Percentiles rank a stretch among this genome's conserved stretches.
Evolutionary conservation across 2,888 invertebrate species (phyloP).

Genomic region (Watsonalla cultraria): DNA sequence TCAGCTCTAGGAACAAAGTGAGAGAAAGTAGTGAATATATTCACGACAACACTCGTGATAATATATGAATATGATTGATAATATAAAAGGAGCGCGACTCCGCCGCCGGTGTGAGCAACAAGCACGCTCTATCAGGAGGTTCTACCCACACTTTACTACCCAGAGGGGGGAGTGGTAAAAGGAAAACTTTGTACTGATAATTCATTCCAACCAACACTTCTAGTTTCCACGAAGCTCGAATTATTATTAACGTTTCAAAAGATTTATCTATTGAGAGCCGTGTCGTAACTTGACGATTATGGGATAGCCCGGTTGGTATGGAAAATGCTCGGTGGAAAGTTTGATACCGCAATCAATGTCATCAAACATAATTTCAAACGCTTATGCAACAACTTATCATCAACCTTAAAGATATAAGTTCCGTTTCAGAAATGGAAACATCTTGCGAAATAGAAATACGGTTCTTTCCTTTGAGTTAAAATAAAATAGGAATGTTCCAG

Average conservation of each 20-base stretch:
- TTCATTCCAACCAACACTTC: not conserved
- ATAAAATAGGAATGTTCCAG: too few species aligned
- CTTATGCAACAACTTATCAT: too few species aligned
- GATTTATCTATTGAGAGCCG: not conserved
- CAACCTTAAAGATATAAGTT: too few species aligned
- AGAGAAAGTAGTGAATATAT: slow-evolving; percentile 19
- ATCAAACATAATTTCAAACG: too few species aligned
- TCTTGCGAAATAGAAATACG: too few species aligned
- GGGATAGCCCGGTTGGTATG: too few species aligned
- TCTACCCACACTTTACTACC: slow-evolving; percentile 62
- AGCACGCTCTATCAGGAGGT: slow-evolving; percentile 13
- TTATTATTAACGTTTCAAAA: not conserved
- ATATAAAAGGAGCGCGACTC: slow-evolving; percentile 8
- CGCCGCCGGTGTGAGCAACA: slow-evolving; percentile 14
- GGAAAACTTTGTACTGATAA: not conserved
- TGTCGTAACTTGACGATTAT: too few species aligned
- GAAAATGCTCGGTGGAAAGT: too few species aligned
- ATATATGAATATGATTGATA: slow-evolving; percentile 25
- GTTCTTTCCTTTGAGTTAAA: too few species aligned
- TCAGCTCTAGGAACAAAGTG: slow-evolving; percentile 11
- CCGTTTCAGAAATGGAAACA: too few species aligned
- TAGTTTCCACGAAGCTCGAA: not conserved
- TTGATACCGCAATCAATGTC: too few species aligned
- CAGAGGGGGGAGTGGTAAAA: slow-evolving; percentile 61
- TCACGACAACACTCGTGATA: slow-evolving; percentile 22